Percentiles rank a stretch among this genome's conserved stretches.
These are phyloP conservation scores for Muscicapa comitata DNA, from an alignment of 2,797 vertebrate genomes.

Conservation along the genomic window DNA sequence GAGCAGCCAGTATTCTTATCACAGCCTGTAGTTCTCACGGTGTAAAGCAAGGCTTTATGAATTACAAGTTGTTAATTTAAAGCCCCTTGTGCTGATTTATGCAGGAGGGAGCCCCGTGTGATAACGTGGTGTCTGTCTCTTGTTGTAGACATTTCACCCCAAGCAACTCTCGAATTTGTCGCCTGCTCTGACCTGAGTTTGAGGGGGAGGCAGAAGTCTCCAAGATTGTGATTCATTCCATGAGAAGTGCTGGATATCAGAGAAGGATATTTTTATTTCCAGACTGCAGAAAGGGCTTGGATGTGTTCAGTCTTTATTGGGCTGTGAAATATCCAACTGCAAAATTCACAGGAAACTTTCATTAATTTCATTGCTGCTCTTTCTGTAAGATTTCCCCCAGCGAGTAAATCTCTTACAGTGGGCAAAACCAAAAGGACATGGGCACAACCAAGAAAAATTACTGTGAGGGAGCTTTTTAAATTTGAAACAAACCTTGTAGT, in stretches of 20 bases:
- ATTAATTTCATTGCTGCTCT: not conserved
- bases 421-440: not conserved
- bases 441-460: not conserved
- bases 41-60: not conserved
- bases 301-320: not conserved
- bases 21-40: not conserved
- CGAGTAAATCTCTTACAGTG: not conserved
- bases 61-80: not conserved
- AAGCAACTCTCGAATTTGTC: not conserved
- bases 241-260: not conserved
- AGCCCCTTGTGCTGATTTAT: not conserved
- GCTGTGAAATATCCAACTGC: no score
- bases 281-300: not conserved
- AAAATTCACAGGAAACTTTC: not conserved
- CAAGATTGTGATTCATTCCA: not conserved
- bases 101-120: not conserved
- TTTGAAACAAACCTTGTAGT: not conserved
- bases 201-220: not conserved
- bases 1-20: not conserved
- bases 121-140: rapidly evolving
- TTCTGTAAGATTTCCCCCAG: not conserved
- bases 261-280: not conserved
- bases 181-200: not conserved
- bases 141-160: not conserved
- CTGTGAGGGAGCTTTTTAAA: not conserved